These are phyloP conservation scores for Forbesichthys agassizii DNA, from an alignment of 2,113 vertebrate genomes.

Conservation along the genomic window DNA sequence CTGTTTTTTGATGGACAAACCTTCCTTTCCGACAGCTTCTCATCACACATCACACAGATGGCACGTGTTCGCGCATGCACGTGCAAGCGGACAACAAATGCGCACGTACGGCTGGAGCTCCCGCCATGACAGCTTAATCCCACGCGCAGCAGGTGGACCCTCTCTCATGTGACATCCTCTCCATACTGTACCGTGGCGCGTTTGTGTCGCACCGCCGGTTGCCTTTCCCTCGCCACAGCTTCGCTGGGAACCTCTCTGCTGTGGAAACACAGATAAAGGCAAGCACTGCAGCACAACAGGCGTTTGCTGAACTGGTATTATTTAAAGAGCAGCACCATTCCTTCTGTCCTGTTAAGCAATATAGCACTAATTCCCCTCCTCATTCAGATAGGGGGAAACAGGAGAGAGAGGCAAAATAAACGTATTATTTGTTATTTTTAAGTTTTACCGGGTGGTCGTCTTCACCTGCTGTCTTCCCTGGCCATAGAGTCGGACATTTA, in stretches of 20 bases:
- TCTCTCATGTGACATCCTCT: constrained; percentile 52
- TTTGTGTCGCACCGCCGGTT: constrained; percentile 25
- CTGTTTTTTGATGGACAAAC: constrained; percentile 6
- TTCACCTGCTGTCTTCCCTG: too few relatives aligned
- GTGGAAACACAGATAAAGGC: constrained; percentile 38
- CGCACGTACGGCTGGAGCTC: constrained; percentile 2
- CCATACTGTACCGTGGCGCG: constrained; percentile 27
- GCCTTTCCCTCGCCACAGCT: constrained; percentile 16
- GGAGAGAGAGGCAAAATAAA: constrained; percentile 19
- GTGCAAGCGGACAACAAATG: not conserved
- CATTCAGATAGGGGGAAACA: constrained; percentile 29
- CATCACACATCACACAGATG: not conserved
- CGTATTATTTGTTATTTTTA: not conserved
- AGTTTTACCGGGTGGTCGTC: too few relatives aligned
- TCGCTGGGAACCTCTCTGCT: constrained; percentile 20
- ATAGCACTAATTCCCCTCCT: constrained; percentile 46
- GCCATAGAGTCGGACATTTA: too few relatives aligned
- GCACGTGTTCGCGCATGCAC: not conserved
- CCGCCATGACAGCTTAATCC: constrained; percentile 42
- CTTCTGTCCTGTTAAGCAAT: constrained; percentile 42
- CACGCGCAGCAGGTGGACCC: constrained; percentile 21
- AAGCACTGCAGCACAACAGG: constrained; percentile 30
- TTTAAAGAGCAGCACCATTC: constrained; percentile 47
- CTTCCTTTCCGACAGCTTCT: not conserved
- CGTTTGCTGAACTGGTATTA: constrained; percentile 31